phyloP scores from a whole-genome alignment of 2,888 invertebrate genomes.

The Sympetrum striolatum region DNA sequence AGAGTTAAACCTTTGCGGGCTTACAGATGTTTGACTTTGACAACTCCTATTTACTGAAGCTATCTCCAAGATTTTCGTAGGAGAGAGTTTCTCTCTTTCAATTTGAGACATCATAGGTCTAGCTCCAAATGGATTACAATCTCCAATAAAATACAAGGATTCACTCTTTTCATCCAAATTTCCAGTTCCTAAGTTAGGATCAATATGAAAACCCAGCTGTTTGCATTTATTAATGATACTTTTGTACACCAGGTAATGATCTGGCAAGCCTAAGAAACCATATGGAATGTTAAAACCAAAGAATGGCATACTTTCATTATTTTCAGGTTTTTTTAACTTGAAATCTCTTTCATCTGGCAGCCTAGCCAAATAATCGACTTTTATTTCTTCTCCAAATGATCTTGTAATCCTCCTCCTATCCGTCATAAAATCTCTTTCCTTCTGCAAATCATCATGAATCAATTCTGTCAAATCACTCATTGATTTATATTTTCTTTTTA shows the following conservation, averaged over 20 bases:
- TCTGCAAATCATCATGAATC: neutral
- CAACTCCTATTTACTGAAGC: no score
- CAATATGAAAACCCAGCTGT: neutral
- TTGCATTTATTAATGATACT: neutral
- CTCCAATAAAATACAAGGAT: neutral
- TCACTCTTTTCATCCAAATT: neutral
- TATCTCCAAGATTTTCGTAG: neutral
- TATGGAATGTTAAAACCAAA: neutral
- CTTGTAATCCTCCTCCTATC: neutral
- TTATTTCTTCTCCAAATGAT: neutral
- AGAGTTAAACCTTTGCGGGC: neutral
- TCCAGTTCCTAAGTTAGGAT: neutral
- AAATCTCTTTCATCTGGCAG: neutral
- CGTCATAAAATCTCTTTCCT: neutral
- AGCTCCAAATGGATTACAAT: neutral
- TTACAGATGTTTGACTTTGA: neutral
- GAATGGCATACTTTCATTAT: neutral
- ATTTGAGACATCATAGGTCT: neutral
- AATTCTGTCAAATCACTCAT: neutral
- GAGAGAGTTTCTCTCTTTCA: neutral
- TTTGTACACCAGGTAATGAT: neutral
- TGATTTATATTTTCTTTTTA: neutral
- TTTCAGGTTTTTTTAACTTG: neutral
- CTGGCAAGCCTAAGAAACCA: neutral
- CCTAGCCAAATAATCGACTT: neutral